Conservation (phyloP, 2,888 invertebrate genomes). For the Rhabditophanes sp. region DNA sequence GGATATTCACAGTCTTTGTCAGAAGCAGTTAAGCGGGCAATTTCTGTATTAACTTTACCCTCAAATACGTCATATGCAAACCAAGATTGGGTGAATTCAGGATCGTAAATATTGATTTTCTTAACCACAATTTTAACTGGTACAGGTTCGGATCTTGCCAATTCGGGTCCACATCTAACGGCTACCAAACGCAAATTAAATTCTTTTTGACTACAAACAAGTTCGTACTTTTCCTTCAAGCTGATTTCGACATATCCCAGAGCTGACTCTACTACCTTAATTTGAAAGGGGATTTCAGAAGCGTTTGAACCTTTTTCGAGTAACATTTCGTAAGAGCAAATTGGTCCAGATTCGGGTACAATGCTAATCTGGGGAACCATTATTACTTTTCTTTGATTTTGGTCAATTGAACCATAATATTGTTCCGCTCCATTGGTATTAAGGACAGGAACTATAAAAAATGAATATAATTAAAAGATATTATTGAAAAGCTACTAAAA, state of each 20-base stretch:
- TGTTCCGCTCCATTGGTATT: constrained; percentile 38
- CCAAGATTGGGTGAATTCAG: constrained; percentile 72
- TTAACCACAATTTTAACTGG: constrained; percentile 59
- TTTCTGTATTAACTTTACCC: constrained; percentile 66
- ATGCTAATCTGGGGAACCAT: constrained; percentile 34
- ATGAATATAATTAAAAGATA: too few relatives aligned
- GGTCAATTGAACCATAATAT: constrained; percentile 24
- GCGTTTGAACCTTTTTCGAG: constrained; percentile 11
- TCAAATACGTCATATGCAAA: constrained; percentile 80
- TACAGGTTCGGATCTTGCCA: constrained; percentile 19
- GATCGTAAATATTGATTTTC: constrained; percentile 87
- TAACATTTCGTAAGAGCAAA: constrained; percentile 32
- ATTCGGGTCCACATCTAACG: constrained; percentile 33
- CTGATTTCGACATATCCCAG: constrained; percentile 32
- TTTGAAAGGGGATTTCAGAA: constrained; percentile 23
- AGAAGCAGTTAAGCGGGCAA: constrained; percentile 73
- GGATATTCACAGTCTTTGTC: constrained; percentile 72
- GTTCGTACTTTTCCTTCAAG: constrained; percentile 17
- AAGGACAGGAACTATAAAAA: constrained; percentile 29
- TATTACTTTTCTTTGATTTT: constrained; percentile 33
- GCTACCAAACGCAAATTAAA: constrained; percentile 28
- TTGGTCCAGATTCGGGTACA: constrained; percentile 34
- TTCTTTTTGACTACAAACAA: constrained; percentile 21
- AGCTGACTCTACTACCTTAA: constrained; percentile 29
- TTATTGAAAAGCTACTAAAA: too few relatives aligned